Evolutionary conservation across 2,113 vertebrate species (phyloP), one percentile per base, ranked within the genome.

Genomic region (Plectropomus leopardus): DNA sequence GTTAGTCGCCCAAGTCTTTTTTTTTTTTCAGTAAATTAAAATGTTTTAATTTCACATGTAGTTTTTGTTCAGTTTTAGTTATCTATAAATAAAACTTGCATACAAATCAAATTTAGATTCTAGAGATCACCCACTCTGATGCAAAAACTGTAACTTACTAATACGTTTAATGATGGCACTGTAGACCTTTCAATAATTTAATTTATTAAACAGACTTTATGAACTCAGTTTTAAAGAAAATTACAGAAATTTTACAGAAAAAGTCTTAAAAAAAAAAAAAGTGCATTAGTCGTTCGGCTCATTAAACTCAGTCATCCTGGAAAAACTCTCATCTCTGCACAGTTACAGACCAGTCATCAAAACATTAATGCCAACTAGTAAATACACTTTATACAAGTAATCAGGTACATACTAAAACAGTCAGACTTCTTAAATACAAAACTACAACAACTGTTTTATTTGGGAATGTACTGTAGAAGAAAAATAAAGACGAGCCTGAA

Each of bases 381-480:
- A 10, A 65, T 68, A 66, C 23, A 65, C 21, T 71, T 65, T 16
- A 71, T 57, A 55, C 44, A 50, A 75, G 30, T 30, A 16, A 13
- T 63, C 36, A 17, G 30, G 36, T 21, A 60, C 5, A 11, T 48
- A 54, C 50, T 60, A 59, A 78, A 83, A 47, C n/a, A 71, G 44
- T n/a, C n/a, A n/a, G 30, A 44, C 28, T 36, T 55, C n/a, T 82
- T 42, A 45, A 73, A 71, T 26, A 54, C 2, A 7, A 4, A 34
- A 26, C 13, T 16, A 51, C 45, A 54, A 61, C 1, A 60, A 11
- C 28, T 54, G 15, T 51, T 76, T 42, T 15, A 65, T 51, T 42
- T 47, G 11, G 59, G 57, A 91, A 88, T 77, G 79, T 54, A 42
- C 5, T 51, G 30, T 84, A 76, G 53, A 19, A 63, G 47, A 76